Base-by-base conservation (phyloP, 2,888 invertebrate genomes). In the Ennomos erosarius region DNA sequence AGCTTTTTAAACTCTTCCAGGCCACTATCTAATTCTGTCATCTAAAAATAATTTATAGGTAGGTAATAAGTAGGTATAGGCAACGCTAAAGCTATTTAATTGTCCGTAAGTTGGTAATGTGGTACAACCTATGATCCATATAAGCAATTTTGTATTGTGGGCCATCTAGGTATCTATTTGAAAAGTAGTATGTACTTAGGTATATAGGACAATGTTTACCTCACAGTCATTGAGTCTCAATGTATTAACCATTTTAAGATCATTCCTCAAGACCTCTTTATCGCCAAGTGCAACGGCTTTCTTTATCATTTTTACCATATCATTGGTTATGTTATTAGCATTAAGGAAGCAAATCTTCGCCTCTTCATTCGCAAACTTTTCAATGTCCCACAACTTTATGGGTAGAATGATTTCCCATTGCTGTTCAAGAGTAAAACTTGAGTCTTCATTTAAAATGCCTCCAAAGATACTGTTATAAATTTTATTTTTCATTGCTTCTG, bases 21-120 rank as follows among this genome's bases (percentile, higher is more conserved):
- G 37, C 73, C 74, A 10, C 68, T 51, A 68, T 94, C 93, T 49
- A 93, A 67, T 10, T 81, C 74, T n/a, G 90, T 92, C 76, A 94
- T 90, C 94, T 94, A 75, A 36, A 76, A 57, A 55, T n/a, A 12
- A 47, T 47, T 38, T n/a, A n/a, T n/a, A n/a, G n/a, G n/a, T n/a
- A n/a, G n/a, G n/a, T n/a, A n/a, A n/a, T n/a, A n/a, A n/a, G n/a
- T n/a, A n/a, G n/a, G n/a, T n/a, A n/a, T n/a, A n/a, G n/a, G n/a
- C n/a, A n/a, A n/a, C n/a, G n/a, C n/a, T n/a, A n/a, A n/a, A n/a
- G n/a, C n/a, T n/a, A n/a, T n/a, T n/a, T n/a, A n/a, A n/a, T n/a
- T n/a, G n/a, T n/a, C n/a, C n/a, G n/a, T n/a, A n/a, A n/a, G n/a
- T n/a, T n/a, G n/a, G n/a, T n/a, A n/a, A n/a, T n/a, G n/a, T n/a